These are phyloP conservation scores for Romanogobio albipinnatus DNA, from an alignment of 2,113 vertebrate species.

Conservation along the genomic window DNA sequence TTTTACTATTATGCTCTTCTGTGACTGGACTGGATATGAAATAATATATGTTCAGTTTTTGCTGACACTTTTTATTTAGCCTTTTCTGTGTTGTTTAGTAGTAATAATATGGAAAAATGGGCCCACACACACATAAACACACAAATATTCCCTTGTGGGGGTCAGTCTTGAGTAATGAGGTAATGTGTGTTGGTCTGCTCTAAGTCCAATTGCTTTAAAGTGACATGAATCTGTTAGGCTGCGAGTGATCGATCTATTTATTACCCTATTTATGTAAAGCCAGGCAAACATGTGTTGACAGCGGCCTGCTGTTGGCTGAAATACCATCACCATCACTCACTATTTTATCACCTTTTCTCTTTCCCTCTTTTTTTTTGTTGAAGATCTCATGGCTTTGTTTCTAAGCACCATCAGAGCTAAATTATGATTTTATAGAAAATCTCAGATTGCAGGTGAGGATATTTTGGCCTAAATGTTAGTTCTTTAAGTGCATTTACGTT, in stretches of 20 bases:
- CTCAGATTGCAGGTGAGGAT: neutral
- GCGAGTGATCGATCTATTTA: constrained; percentile 76
- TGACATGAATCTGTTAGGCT: constrained; percentile 69
- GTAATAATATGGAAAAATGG: neutral
- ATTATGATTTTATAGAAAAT: neutral
- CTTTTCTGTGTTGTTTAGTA: neutral
- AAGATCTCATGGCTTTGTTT: constrained; percentile 64
- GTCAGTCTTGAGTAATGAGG: constrained; percentile 68
- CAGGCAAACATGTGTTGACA: constrained; percentile 64
- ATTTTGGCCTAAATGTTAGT: neutral
- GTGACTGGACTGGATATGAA: neutral
- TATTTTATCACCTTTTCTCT: constrained; percentile 63
- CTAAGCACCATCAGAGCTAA: constrained; percentile 26
- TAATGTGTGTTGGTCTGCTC: constrained; percentile 59
- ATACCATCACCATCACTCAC: constrained; percentile 74
- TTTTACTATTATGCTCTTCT: neutral
- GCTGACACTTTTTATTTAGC: neutral
- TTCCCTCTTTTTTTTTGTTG: constrained; percentile 44
- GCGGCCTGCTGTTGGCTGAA: constrained; percentile 62
- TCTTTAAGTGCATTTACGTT: neutral
- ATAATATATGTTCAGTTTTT: too few species aligned
- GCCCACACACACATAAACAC: neutral
- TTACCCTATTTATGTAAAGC: constrained; percentile 76
- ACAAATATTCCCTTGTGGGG: constrained; percentile 28
- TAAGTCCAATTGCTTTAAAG: constrained; percentile 66